These are phyloP conservation scores for Cotesia typhae DNA, from an alignment of 1,140 invertebrate species.

Conservation along the genomic window DNA sequence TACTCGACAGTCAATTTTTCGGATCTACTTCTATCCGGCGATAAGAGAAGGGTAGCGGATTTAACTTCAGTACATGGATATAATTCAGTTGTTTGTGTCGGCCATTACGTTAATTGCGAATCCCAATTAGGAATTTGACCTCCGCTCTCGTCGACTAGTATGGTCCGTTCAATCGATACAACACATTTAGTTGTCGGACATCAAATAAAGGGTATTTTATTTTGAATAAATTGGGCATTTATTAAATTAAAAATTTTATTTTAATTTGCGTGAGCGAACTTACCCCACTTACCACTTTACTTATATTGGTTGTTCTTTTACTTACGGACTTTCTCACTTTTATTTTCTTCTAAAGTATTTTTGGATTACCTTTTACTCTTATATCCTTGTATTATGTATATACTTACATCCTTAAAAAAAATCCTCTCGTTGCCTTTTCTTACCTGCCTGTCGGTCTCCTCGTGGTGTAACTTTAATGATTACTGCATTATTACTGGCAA, in stretches of 20 bases:
- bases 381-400: too few relatives aligned
- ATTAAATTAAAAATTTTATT: too few relatives aligned
- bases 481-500: slow-evolving; percentile 46
- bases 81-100: slow-evolving; percentile 52
- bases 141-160: neutral
- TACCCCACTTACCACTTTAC: too few relatives aligned
- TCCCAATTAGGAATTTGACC: slow-evolving; percentile 41
- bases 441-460: neutral
- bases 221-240: neutral
- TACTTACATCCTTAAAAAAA: too few relatives aligned
- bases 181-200: neutral
- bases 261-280: too few relatives aligned
- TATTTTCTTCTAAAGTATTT: slow-evolving; percentile 18
- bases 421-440: too few relatives aligned
- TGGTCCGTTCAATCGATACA: slow-evolving; percentile 8
- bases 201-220: neutral
- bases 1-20: slow-evolving; percentile 43
- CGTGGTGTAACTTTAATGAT: slow-evolving; percentile 46
- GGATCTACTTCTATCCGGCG: slow-evolving; percentile 44
- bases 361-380: slow-evolving; percentile 9
- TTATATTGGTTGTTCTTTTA: neutral
- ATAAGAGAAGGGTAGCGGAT: slow-evolving; percentile 42
- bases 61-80: slow-evolving; percentile 35
- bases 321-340: slow-evolving; percentile 4
- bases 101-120: slow-evolving; percentile 54